These are phyloP conservation scores for Stomatorhinus walkeri DNA, from an alignment of 2,797 vertebrate species.

Conservation along the genomic window DNA sequence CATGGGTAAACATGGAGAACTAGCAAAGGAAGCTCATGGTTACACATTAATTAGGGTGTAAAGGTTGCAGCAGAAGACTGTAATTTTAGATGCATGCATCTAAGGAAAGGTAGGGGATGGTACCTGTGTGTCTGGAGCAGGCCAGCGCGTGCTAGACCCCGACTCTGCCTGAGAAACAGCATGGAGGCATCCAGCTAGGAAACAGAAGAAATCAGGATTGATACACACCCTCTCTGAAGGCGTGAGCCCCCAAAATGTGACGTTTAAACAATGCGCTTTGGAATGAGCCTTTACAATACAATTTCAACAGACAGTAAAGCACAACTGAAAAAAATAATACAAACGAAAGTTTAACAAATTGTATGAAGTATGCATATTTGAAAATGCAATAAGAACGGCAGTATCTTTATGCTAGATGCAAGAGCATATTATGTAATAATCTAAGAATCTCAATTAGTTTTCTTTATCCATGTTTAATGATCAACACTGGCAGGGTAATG, in stretches of 20 bases:
- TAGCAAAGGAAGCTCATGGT: background rate
- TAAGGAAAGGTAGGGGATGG: background rate
- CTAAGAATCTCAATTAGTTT: background rate
- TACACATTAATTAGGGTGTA: background rate
- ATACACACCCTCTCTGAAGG: background rate
- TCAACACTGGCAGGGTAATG: background rate
- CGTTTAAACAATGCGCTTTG: background rate
- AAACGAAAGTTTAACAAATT: background rate
- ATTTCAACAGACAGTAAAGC: background rate
- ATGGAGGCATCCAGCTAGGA: constrained; percentile 48
- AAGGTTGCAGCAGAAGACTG: background rate
- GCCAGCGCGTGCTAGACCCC: constrained; percentile 42
- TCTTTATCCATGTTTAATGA: background rate
- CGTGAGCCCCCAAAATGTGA: background rate
- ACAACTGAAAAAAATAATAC: background rate
- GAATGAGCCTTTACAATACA: background rate
- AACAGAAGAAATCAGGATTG: background rate
- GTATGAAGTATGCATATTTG: background rate
- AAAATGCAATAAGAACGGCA: background rate
- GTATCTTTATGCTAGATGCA: background rate
- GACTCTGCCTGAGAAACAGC: constrained; percentile 56
- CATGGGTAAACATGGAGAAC: background rate
- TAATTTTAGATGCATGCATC: too few relatives aligned
- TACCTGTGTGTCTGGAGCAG: constrained; percentile 41
- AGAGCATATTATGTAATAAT: background rate